These are phyloP conservation scores for Metalampra italica DNA, from an alignment of 2,888 invertebrate genomes.

Conservation along the genomic window DNA sequence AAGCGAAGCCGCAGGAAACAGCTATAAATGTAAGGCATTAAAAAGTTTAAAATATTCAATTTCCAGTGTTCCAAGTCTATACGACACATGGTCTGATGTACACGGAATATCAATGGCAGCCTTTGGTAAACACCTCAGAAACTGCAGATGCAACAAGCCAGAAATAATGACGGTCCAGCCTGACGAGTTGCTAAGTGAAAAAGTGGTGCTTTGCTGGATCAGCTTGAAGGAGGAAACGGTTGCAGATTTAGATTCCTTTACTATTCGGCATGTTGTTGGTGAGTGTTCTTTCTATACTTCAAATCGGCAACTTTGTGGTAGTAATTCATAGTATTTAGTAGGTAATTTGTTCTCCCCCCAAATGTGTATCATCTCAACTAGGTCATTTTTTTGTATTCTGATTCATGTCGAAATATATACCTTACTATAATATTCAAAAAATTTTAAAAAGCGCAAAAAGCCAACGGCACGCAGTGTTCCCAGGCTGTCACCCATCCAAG, in stretches of 20 bases:
- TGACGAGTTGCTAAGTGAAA: slow-evolving; percentile 81
- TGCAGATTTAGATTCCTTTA: slow-evolving; percentile 79
- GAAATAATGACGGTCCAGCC: slow-evolving; percentile 78
- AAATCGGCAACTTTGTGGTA: too few relatives aligned
- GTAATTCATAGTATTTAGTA: too few relatives aligned
- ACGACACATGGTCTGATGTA: slow-evolving; percentile 88
- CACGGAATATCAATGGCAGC: slow-evolving; percentile 87
- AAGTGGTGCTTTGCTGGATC: slow-evolving; percentile 82
- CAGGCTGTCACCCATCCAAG: slow-evolving; percentile 55
- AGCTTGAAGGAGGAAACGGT: slow-evolving; percentile 80
- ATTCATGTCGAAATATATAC: too few relatives aligned
- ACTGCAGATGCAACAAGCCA: slow-evolving; percentile 81
- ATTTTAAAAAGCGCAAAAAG: slow-evolving; percentile 26
- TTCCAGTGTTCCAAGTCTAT: slow-evolving; percentile 79
- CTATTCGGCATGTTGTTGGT: slow-evolving; percentile 80
- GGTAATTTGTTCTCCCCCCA: too few relatives aligned
- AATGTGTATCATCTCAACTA: too few relatives aligned
- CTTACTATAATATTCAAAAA: too few relatives aligned
- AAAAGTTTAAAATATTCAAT: background rate
- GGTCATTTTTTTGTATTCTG: too few relatives aligned
- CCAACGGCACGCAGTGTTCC: slow-evolving; percentile 41
- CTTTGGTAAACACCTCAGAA: slow-evolving; percentile 81
- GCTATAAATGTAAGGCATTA: background rate
- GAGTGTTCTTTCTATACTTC: slow-evolving; percentile 24
- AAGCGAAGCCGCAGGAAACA: too few relatives aligned